A percentile compares a stretch with the other conserved stretches of the same genome.
Conservation (phyloP, 2,888 invertebrate species). For the Nebria salina region DNA sequence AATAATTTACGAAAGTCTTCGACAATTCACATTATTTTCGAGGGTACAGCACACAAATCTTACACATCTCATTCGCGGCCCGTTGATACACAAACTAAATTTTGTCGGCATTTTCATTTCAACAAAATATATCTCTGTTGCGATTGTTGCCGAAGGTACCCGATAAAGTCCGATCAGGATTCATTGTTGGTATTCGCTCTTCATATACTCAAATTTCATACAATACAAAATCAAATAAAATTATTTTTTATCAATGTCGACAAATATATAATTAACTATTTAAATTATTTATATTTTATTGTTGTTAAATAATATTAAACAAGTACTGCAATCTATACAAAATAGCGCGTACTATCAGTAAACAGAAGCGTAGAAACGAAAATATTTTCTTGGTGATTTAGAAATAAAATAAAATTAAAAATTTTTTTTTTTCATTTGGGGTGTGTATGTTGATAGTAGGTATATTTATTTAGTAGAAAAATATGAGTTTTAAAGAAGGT, state of each 20-base stretch:
- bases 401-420: background rate
- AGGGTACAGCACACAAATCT: conserved; percentile 11
- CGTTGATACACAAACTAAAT: conserved; percentile 25
- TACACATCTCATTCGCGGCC: conserved; percentile 11
- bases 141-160: conserved; percentile 8
- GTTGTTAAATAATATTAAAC: conserved; percentile 4
- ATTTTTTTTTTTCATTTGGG: no score
- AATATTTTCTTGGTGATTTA: background rate
- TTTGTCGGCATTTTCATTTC: conserved; percentile 23
- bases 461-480: background rate
- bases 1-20: conserved; percentile 19
- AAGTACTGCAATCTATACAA: conserved; percentile 26
- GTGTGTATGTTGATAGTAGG: background rate
- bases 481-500: background rate
- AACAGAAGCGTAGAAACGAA: background rate
- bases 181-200: background rate
- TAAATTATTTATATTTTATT: background rate
- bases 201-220: background rate
- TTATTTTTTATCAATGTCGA: no score
- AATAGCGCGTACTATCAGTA: background rate
- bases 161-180: conserved; percentile 22
- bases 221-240: background rate
- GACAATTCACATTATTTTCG: conserved; percentile 24
- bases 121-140: background rate
- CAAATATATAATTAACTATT: background rate